A percentile compares a stretch with the other conserved stretches of the same genome.
Evolutionary conservation across 2,888 invertebrate species (phyloP).

Genomic region (Dolomedes plantarius): DNA sequence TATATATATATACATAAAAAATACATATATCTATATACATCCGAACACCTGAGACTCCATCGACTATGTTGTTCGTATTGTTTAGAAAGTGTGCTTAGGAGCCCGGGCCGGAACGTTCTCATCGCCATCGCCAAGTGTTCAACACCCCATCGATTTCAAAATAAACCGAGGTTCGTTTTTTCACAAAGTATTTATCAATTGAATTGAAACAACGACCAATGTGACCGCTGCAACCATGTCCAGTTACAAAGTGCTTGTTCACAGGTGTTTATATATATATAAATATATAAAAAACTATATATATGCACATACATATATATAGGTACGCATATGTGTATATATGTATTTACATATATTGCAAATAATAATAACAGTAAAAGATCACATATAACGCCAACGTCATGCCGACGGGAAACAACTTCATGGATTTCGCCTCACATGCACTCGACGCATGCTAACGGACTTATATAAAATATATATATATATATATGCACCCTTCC

Average conservation of each 20-base stretch:
- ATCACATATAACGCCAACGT: background rate
- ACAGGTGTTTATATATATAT: background rate
- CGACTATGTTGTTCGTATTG: conserved; percentile 59
- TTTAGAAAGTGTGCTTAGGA: conserved; percentile 68
- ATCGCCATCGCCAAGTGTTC: conserved; percentile 40
- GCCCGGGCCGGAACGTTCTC: conserved; percentile 51
- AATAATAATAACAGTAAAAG: background rate
- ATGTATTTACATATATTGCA: no score
- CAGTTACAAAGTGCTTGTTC: no score
- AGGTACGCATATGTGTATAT: no score
- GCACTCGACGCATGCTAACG: no score
- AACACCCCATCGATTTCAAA: background rate
- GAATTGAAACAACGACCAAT: background rate
- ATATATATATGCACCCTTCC: background rate
- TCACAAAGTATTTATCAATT: conserved; percentile 33
- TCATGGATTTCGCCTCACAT: no score
- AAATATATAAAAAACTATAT: no score
- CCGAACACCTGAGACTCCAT: conserved; percentile 23
- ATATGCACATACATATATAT: no score
- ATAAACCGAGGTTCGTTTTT: conserved; percentile 29
- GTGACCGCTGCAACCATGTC: background rate
- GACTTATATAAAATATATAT: no score
- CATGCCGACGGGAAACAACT: background rate
- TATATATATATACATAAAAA: conserved; percentile 45
- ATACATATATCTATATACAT: conserved; percentile 52